phyloP scores from a whole-genome alignment of 2,113 vertebrate species.

The Callorhinus ursinus region DNA sequence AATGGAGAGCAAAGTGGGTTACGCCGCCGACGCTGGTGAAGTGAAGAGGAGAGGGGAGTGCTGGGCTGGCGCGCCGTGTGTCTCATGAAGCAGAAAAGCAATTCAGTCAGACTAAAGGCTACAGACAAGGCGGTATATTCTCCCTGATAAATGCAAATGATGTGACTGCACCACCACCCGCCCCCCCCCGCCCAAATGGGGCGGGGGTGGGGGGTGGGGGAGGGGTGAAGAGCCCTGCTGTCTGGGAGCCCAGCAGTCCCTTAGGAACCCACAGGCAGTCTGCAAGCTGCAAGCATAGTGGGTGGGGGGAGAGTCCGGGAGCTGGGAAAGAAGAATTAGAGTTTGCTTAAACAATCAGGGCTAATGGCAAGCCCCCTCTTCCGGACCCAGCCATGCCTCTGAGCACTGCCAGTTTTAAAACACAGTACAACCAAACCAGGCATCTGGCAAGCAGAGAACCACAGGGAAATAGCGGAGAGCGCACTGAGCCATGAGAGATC shows the following conservation, averaged over 20 bases:
- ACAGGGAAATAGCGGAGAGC: not conserved
- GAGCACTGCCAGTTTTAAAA: not conserved
- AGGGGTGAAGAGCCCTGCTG: slow-evolving; percentile 47
- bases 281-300: slow-evolving; percentile 70
- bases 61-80: slow-evolving; percentile 70
- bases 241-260: slow-evolving; percentile 81
- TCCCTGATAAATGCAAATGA: slow-evolving; percentile 87
- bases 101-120: slow-evolving; percentile 86
- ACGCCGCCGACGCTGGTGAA: not conserved
- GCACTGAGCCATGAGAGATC: not conserved
- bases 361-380: slow-evolving; percentile 67
- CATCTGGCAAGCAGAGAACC: not conserved
- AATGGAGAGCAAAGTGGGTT: slow-evolving; percentile 70
- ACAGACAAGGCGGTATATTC: slow-evolving; percentile 84
- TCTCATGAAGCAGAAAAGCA: slow-evolving; percentile 89
- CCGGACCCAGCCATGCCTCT: not conserved
- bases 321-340: slow-evolving; percentile 30
- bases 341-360: slow-evolving; percentile 70
- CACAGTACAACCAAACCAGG: slow-evolving; percentile 66
- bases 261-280: slow-evolving; percentile 72
- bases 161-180: slow-evolving; percentile 77
- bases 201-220: too few relatives aligned
- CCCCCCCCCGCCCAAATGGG: slow-evolving; percentile 38
- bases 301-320: not conserved
- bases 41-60: slow-evolving; percentile 55